Percentiles rank a stretch among this genome's conserved stretches.
phyloP scores from a whole-genome alignment of 2,888 invertebrate genomes.

The Ennomos quercinarius region DNA sequence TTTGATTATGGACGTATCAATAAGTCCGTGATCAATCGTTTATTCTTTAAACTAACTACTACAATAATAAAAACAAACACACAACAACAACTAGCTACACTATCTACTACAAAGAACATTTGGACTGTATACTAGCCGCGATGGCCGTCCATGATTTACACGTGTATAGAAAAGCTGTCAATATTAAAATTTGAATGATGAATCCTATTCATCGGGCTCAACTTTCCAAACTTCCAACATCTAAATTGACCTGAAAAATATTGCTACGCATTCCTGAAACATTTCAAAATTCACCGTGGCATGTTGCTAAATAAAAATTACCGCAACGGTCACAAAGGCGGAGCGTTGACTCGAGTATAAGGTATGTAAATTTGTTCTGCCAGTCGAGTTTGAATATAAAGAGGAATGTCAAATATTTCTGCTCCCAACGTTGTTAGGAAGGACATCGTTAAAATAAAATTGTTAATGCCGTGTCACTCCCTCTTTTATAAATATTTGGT shows the following conservation, averaged over 20 bases:
- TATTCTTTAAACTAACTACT: too few species aligned
- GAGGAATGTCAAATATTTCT: conserved; percentile 44
- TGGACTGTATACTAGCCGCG: too few species aligned
- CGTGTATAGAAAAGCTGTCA: too few species aligned
- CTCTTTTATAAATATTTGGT: conserved; percentile 3
- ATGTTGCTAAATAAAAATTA: conserved; percentile 55
- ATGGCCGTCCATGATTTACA: too few species aligned
- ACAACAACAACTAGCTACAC: too few species aligned
- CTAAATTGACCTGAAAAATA: conserved; percentile 26
- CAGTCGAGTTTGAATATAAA: conserved; percentile 41
- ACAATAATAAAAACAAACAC: too few species aligned
- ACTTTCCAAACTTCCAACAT: conserved; percentile 5
- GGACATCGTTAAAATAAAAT: conserved; percentile 34
- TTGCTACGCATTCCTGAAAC: conserved; percentile 38
- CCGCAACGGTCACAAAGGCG: conserved; percentile 51
- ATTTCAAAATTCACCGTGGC: conserved; percentile 43
- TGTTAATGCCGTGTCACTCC: conserved; percentile 7
- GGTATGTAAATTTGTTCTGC: conserved; percentile 57
- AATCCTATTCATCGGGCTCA: background rate
- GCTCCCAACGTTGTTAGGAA: conserved; percentile 30
- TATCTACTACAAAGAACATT: too few species aligned
- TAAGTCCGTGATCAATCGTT: too few species aligned
- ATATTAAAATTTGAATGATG: background rate
- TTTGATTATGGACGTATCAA: too few species aligned
- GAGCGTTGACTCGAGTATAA: conserved; percentile 42